phyloP scores from a whole-genome alignment of 1,140 invertebrate species.

The Nylanderia fulva region DNA sequence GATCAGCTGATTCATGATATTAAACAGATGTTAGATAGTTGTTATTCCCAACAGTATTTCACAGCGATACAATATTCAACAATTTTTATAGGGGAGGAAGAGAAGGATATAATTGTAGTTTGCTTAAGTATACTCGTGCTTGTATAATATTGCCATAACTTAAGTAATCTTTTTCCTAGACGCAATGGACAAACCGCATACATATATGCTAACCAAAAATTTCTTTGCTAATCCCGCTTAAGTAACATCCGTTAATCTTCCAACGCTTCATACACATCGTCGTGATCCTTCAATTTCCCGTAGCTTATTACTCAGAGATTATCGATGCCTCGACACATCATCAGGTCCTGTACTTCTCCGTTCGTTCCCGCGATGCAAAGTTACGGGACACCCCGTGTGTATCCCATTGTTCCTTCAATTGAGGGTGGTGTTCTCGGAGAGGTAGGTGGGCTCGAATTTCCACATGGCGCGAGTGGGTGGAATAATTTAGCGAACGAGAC shows the following conservation, averaged over 20 bases:
- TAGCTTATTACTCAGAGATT: constrained; percentile 64
- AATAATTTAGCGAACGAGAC: constrained; percentile 73
- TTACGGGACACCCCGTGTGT: constrained; percentile 45
- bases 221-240: constrained; percentile 15
- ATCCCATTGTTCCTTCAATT: constrained; percentile 63
- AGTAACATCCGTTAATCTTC: constrained; percentile 14
- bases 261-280: constrained; percentile 11
- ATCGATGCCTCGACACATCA: constrained; percentile 64
- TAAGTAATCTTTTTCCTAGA: background rate
- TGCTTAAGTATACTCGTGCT: too few species aligned
- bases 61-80: background rate
- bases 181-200: background rate
- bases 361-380: constrained; percentile 21
- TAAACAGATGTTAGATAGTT: background rate
- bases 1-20: background rate
- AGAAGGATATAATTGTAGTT: background rate
- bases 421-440: constrained; percentile 63
- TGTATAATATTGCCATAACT: too few species aligned
- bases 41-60: background rate
- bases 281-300: constrained; percentile 23
- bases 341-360: constrained; percentile 4
- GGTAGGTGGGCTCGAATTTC: constrained; percentile 63
- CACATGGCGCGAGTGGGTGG: constrained; percentile 54
- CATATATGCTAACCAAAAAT: constrained; percentile 8
- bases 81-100: too few species aligned